These are phyloP conservation scores for Riparia riparia DNA, from an alignment of 2,113 vertebrate species.

Conservation along the genomic window DNA sequence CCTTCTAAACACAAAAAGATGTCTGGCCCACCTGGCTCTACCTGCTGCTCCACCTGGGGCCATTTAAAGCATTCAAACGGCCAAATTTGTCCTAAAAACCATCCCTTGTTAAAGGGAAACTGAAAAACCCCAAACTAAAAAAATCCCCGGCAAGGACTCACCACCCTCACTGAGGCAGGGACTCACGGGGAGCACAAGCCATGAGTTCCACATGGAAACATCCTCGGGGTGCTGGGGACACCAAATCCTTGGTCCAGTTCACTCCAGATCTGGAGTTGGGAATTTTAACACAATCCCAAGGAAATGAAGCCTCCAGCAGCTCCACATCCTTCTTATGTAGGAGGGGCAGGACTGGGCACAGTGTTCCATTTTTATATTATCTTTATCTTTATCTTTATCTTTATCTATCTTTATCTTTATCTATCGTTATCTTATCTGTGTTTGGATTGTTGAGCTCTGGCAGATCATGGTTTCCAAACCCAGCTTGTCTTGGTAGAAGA, in stretches of 20 bases:
- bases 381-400: no score
- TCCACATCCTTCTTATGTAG: accelerated
- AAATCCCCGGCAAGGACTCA: not conserved
- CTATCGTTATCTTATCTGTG: not conserved
- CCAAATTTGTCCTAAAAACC: not conserved
- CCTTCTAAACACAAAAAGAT: not conserved
- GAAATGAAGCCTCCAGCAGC: not conserved
- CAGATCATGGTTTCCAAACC: not conserved
- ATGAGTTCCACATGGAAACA: not conserved
- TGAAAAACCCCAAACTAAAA: not conserved
- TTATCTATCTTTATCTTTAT: no score
- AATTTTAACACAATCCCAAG: not conserved
- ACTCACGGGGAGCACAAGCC: not conserved
- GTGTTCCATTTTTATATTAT: not conserved
- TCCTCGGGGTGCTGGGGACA: accelerated
- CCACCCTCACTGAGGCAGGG: not conserved
- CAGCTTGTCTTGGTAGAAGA: not conserved
- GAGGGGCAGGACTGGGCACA: not conserved
- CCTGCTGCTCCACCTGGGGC: not conserved
- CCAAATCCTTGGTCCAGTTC: not conserved
- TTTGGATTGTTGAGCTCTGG: not conserved
- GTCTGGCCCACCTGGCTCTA: not conserved
- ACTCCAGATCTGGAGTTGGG: not conserved
- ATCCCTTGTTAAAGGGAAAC: not conserved
- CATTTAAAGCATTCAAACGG: not conserved